These are phyloP conservation scores for Anolis apletophallus DNA, from an alignment of 2,797 vertebrate genomes.

Conservation along the genomic window DNA sequence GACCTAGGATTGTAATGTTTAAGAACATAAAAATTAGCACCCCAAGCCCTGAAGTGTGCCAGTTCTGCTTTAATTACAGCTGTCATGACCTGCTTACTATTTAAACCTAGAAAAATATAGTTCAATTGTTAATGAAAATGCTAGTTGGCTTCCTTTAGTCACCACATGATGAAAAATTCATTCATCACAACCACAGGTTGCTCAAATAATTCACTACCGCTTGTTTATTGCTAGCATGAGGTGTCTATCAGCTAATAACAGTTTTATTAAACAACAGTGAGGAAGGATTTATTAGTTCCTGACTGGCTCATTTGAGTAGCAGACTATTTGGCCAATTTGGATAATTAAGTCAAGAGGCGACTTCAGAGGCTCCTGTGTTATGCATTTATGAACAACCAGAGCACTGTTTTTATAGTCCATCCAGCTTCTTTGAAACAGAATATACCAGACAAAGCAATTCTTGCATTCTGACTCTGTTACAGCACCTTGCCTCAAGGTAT, in stretches of 20 bases:
- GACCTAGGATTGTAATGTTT: too few relatives aligned
- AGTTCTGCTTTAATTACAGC: not conserved
- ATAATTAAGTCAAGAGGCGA: conserved; percentile 20
- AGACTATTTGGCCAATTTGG: conserved; percentile 30
- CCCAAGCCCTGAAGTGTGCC: too few relatives aligned
- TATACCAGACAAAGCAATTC: conserved; percentile 18
- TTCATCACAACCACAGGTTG: conserved; percentile 9
- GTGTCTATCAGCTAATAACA: conserved; percentile 35
- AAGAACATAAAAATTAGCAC: too few relatives aligned
- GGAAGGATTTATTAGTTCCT: conserved; percentile 34
- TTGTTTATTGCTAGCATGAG: conserved; percentile 26
- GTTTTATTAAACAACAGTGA: conserved; percentile 29
- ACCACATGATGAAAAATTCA: conserved; percentile 4
- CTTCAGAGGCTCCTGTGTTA: conserved; percentile 12
- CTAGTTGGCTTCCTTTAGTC: not conserved
- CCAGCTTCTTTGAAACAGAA: conserved; percentile 8
- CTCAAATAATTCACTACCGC: conserved; percentile 27
- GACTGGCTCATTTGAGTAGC: conserved; percentile 21
- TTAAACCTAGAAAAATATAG: not conserved
- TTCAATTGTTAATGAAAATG: not conserved
- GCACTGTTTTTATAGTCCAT: not conserved
- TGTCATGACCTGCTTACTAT: not conserved
- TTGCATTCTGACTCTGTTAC: not conserved
- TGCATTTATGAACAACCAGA: not conserved
- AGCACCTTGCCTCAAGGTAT: conserved; percentile 26